Conservation (phyloP, 2,888 invertebrate species). For the Nephrotoma flavescens region DNA sequence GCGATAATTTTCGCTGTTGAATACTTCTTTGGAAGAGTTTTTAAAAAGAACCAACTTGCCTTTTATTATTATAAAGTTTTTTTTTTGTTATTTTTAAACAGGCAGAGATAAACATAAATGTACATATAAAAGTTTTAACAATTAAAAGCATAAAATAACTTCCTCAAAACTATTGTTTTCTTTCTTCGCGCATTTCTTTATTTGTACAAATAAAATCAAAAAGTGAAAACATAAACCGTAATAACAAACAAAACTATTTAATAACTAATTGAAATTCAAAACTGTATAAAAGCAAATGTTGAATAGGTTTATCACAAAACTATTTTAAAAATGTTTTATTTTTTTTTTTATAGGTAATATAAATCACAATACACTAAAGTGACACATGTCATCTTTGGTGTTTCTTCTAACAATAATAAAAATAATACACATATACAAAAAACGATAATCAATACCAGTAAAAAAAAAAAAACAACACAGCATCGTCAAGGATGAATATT, state of each 20-base stretch:
- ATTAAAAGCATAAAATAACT: not conserved
- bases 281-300: not conserved
- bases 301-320: not conserved
- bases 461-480: not conserved
- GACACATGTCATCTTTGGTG: constrained; percentile 1
- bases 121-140: not conserved
- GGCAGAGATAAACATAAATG: not conserved
- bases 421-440: not conserved
- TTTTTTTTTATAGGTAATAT: not conserved
- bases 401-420: not conserved
- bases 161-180: not conserved
- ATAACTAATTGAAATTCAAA: not conserved
- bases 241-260: not conserved
- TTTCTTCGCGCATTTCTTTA: not conserved
- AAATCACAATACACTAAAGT: not conserved
- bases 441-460: not conserved
- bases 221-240: not conserved
- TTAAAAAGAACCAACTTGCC: not conserved
- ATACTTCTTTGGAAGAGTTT: not conserved
- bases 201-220: not conserved
- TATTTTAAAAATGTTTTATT: not conserved
- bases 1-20: not conserved
- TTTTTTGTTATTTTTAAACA: not conserved
- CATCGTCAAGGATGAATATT: not conserved
- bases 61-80: not conserved